Conservation (phyloP, 2,113 vertebrate species). For the Capra hircus region DNA sequence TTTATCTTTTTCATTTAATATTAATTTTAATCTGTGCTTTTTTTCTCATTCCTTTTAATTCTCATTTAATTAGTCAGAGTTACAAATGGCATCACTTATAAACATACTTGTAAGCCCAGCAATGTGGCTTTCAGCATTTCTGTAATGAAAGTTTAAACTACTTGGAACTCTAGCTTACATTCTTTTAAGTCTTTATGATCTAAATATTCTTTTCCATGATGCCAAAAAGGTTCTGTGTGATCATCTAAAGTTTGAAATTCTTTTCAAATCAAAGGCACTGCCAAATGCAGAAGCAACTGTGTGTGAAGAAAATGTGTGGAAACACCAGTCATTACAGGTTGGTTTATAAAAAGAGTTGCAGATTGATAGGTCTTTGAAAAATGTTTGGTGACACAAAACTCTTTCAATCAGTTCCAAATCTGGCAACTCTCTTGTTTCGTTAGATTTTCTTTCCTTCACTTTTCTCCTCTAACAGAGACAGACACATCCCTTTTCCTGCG, state of each 20-base stretch:
- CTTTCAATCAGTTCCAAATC: slow-evolving; percentile 69
- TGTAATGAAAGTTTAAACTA: slow-evolving; percentile 70
- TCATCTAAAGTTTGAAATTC: slow-evolving; percentile 67
- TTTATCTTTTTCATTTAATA: slow-evolving; percentile 26
- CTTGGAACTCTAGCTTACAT: slow-evolving; percentile 64
- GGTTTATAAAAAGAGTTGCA: slow-evolving; percentile 69
- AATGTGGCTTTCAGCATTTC: slow-evolving; percentile 49
- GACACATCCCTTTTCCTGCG: slow-evolving; percentile 69
- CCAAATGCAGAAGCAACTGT: slow-evolving; percentile 64
- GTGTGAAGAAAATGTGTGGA: slow-evolving; percentile 68
- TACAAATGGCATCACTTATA: slow-evolving; percentile 58
- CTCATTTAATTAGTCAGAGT: slow-evolving; percentile 57
- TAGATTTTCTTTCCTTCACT: slow-evolving; percentile 60
- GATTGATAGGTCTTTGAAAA: slow-evolving; percentile 65
- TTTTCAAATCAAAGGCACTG: slow-evolving; percentile 75
- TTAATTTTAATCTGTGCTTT: slow-evolving; percentile 25
- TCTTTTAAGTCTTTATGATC: slow-evolving; percentile 64
- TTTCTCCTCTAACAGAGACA: slow-evolving; percentile 71
- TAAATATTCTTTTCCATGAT: slow-evolving; percentile 68
- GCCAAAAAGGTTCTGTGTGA: slow-evolving; percentile 59
- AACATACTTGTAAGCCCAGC: slow-evolving; percentile 56
- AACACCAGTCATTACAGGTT: slow-evolving; percentile 57
- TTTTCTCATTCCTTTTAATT: slow-evolving; percentile 26
- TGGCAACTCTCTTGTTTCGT: slow-evolving; percentile 69
- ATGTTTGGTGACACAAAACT: slow-evolving; percentile 60